Evolutionary conservation across 2,113 vertebrate species (phyloP), one percentile per base, ranked within the genome.

Genomic region (Alaudala cheleensis): DNA sequence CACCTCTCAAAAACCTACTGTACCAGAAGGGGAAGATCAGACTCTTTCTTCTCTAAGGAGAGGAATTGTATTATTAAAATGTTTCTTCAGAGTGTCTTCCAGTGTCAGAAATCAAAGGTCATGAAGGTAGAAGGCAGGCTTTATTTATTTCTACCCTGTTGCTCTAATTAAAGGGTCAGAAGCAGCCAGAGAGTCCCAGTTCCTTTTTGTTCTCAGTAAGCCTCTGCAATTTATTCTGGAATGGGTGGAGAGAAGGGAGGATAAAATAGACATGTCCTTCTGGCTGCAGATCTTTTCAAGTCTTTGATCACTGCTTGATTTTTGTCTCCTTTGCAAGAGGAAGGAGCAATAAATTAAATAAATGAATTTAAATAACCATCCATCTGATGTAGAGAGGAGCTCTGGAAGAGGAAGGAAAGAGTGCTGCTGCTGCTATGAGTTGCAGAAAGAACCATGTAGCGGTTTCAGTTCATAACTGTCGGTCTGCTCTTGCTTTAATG

Each of bases 101-200:
- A 22, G 29, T 81, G 71, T 73, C 73, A 94, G 79, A 95, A 96
- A 94, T 77, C 78, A 65, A 90, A 89, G 91, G 64, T 88, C 83
- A 77, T 83, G 88, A 95, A 96, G 60, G 81, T 90, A 96, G 92
- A 94, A 96, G 89, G 42, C 74, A 79, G 56, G 18, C 31, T 91
- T 95, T 93, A 72, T 96, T 97, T 97, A 84, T 94, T 96, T 94
- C 83, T 93, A 72, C 50, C 40, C 74, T 92, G 91, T 61, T 94
- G 93, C 87, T 97, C 89, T 97, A 97, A 98, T 97, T 97, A 96
- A 96, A 90, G 95, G 84, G 90, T 94, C 89, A 96, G 87, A 88
- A 81, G 37, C 34, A 94, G 58, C 82, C 15, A 33, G 69, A 86
- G 92, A 77, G 44, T 65, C 34, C 5, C 26, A n/a, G 70, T 78